A percentile compares a stretch with the other conserved stretches of the same genome.
These are phyloP conservation scores for Catocala fraxini DNA, from an alignment of 2,888 invertebrate species.

Conservation along the genomic window DNA sequence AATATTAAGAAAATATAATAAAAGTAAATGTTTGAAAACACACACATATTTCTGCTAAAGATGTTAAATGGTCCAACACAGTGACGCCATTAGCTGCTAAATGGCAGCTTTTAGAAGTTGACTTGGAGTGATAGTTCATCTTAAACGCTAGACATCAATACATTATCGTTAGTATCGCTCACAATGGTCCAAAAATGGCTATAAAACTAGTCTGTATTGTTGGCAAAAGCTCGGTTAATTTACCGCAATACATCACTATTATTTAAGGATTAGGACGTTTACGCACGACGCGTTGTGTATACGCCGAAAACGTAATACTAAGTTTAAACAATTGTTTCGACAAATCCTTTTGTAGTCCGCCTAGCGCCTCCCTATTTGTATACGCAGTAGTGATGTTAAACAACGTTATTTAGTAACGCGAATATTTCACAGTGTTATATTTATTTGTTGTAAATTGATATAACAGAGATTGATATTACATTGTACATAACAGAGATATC, in stretches of 20 bases:
- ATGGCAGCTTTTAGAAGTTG: conserved; percentile 32
- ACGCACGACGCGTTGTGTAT: conserved; percentile 37
- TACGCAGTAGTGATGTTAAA: conserved; percentile 29
- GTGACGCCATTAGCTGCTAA: conserved; percentile 34
- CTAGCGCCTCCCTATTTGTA: conserved; percentile 25
- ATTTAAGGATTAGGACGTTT: conserved; percentile 42
- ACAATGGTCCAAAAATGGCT: conserved; percentile 19
- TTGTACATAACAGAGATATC: no score
- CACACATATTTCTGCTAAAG: conserved; percentile 32
- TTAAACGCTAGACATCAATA: conserved; percentile 26
- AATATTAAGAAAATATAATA: conserved; percentile 31
- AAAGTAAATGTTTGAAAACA: conserved; percentile 22
- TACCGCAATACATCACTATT: conserved; percentile 42
- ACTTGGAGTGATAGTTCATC: conserved; percentile 41
- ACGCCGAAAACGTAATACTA: conserved; percentile 39
- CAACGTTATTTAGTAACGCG: no score
- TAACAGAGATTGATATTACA: no score
- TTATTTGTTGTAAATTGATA: no score
- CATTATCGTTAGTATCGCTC: conserved; percentile 29
- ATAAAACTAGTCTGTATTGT: conserved; percentile 10
- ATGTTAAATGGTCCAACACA: conserved; percentile 42
- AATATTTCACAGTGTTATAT: no score
- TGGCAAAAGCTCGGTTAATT: conserved; percentile 34
- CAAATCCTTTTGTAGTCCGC: conserved; percentile 45
- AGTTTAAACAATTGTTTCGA: conserved; percentile 52